These are phyloP conservation scores for Serranus cabrilla DNA, from an alignment of 2,797 vertebrate species.

Conservation along the genomic window DNA sequence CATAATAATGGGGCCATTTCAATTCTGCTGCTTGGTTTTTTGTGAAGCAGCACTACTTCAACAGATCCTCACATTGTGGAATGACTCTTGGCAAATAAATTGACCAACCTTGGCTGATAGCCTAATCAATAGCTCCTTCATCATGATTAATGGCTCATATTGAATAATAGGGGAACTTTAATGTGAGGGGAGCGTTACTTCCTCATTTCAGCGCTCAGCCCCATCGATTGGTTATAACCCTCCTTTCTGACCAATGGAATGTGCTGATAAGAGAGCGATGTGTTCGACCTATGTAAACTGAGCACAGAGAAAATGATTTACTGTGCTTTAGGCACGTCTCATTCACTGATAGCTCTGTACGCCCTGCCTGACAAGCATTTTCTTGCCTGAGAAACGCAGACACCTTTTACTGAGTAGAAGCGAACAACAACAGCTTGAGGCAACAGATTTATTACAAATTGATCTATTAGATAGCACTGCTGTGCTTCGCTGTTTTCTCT, in stretches of 20 bases:
- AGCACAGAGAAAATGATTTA: conserved; percentile 78
- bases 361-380: conserved; percentile 81
- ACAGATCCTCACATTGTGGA: conserved; percentile 53
- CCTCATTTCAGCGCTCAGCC: conserved; percentile 69
- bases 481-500: conserved; percentile 82
- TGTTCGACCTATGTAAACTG: conserved; percentile 76
- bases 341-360: conserved; percentile 82
- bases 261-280: conserved; percentile 59
- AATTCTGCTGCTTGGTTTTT: conserved; percentile 54
- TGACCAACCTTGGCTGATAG: conserved; percentile 63
- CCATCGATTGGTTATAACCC: conserved; percentile 70
- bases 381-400: conserved; percentile 84
- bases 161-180: conserved; percentile 74
- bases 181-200: conserved; percentile 76
- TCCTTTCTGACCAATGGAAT: conserved; percentile 66
- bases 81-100: conserved; percentile 70
- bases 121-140: conserved; percentile 78
- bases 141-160: conserved; percentile 80
- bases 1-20: conserved; percentile 77
- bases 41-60: conserved; percentile 33
- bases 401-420: conserved; percentile 86
- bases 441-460: conserved; percentile 92
- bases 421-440: conserved; percentile 88
- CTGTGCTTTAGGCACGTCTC: conserved; percentile 75
- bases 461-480: conserved; percentile 89